phyloP scores from a whole-genome alignment of 2,113 vertebrate genomes.

The Nansenia antarctica region DNA sequence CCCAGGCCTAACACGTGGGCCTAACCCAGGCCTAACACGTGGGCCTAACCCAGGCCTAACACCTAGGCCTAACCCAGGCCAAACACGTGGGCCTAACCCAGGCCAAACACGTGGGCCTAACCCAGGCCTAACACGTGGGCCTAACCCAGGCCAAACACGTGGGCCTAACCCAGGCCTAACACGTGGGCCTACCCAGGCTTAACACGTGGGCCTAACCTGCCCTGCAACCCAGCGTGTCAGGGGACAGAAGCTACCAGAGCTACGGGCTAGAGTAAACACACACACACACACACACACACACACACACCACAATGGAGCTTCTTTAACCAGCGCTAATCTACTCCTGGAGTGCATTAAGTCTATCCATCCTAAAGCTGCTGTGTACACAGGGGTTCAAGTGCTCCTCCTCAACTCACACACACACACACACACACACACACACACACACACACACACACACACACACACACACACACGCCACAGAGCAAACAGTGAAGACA shows the following conservation, averaged over 20 bases:
- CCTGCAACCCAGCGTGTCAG: neutral
- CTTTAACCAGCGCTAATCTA: conserved; percentile 37
- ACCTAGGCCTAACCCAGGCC: too few relatives aligned
- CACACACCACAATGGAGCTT: conserved; percentile 40
- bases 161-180: neutral
- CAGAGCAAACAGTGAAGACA: conserved; percentile 10
- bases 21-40: too few relatives aligned
- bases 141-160: too few relatives aligned
- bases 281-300: conserved; percentile 42
- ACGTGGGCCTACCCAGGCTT: neutral
- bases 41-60: too few relatives aligned
- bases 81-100: too few relatives aligned
- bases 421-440: neutral
- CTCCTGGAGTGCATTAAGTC: conserved; percentile 25
- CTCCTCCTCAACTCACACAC: neutral
- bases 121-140: neutral
- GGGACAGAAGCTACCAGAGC: conserved; percentile 10
- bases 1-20: too few relatives aligned
- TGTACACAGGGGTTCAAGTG: conserved; percentile 13
- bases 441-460: neutral
- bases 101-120: too few relatives aligned
- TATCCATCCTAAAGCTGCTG: conserved; percentile 32
- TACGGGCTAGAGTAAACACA: conserved; percentile 35
- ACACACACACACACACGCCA: neutral
- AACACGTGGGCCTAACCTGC: neutral